phyloP scores from a whole-genome alignment of 2,888 invertebrate genomes.

The Archips crataeganus region DNA sequence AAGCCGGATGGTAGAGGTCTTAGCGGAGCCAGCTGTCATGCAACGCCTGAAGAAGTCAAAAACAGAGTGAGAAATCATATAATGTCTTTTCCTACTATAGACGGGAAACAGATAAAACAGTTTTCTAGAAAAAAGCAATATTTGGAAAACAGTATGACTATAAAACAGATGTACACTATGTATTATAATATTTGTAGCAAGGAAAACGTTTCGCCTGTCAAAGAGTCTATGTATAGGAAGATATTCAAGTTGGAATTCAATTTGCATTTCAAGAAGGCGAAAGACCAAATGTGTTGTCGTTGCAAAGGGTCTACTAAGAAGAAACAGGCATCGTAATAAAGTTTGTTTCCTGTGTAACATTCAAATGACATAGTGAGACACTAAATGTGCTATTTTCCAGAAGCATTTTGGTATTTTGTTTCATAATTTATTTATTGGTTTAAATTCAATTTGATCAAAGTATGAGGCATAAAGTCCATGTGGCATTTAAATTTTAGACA shows the following conservation, averaged over 20 bases:
- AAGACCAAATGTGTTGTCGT: conserved; percentile 69
- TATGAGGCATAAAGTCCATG: background rate
- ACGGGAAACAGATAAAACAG: conserved; percentile 68
- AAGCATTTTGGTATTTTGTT: background rate
- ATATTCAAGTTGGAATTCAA: conserved; percentile 78
- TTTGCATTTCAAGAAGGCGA: conserved; percentile 70
- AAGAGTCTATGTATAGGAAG: conserved; percentile 81
- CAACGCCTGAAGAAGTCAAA: conserved; percentile 68
- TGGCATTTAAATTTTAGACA: background rate
- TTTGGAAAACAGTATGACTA: conserved; percentile 64
- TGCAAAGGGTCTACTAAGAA: conserved; percentile 74
- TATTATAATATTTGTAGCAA: conserved; percentile 67
- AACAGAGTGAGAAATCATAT: conserved; percentile 74
- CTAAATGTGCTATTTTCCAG: too few species aligned
- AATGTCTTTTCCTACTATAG: conserved; percentile 66
- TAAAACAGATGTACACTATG: conserved; percentile 76
- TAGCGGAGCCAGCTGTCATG: conserved; percentile 69
- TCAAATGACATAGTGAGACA: background rate
- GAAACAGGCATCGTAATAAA: conserved; percentile 49
- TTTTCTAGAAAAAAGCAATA: conserved; percentile 74
- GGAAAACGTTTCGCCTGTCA: conserved; percentile 63
- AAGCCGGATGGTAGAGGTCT: conserved; percentile 78
- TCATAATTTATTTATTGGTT: background rate
- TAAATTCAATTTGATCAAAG: background rate
- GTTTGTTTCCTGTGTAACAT: background rate